Evolutionary conservation across 2,888 invertebrate species (phyloP).

Genomic region (Brenthis hecate): DNA sequence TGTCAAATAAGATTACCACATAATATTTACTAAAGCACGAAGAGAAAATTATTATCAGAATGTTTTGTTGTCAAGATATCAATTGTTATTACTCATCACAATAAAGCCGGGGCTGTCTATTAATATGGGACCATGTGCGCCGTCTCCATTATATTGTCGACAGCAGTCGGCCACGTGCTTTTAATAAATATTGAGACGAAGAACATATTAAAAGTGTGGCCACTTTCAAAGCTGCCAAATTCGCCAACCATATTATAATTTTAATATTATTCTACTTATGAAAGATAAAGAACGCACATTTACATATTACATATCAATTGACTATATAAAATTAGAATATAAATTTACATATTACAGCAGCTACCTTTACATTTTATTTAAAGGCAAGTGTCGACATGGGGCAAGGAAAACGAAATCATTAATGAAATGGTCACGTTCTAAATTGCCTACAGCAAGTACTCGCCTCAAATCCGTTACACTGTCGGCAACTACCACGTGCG

Average conservation of each 20-base stretch:
- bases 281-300: not conserved
- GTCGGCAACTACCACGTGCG: constrained; percentile 56
- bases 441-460: constrained; percentile 18
- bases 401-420: not conserved
- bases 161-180: constrained; percentile 39
- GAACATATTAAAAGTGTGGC: constrained; percentile 15
- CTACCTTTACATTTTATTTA: no score
- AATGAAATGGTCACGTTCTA: constrained; percentile 20
- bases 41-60: not conserved
- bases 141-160: constrained; percentile 52
- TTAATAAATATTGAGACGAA: constrained; percentile 39
- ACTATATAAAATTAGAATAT: no score
- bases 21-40: not conserved
- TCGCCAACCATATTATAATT: not conserved
- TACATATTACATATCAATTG: no score
- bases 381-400: no score
- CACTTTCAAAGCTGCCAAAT: not conserved
- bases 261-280: not conserved
- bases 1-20: not conserved
- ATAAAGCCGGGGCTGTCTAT: constrained; percentile 46
- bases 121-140: constrained; percentile 54
- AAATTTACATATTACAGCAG: no score
- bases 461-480: constrained; percentile 19
- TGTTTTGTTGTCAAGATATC: constrained; percentile 8
- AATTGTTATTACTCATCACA: constrained; percentile 24